Conservation (phyloP, 2,113 vertebrate genomes). For the Clarias gariepinus region DNA sequence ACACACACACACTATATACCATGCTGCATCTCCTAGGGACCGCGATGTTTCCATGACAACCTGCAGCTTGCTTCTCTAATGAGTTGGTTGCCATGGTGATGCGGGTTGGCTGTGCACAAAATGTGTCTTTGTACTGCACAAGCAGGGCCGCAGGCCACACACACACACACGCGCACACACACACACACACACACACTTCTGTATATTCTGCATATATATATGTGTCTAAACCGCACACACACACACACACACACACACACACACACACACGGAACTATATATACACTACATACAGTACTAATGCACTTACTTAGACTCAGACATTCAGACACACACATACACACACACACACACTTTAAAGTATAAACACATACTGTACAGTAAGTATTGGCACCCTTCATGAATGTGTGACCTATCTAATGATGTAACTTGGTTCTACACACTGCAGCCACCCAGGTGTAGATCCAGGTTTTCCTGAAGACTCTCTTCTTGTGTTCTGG, state of each 20-base stretch:
- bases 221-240: too few relatives aligned
- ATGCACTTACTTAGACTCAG: not conserved
- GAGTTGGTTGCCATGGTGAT: constrained; percentile 73
- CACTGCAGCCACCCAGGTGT: too few relatives aligned
- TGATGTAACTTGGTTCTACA: too few relatives aligned
- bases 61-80: constrained; percentile 78
- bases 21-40: constrained; percentile 71
- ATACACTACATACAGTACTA: not conserved
- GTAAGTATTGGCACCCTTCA: not conserved
- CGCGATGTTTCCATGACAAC: constrained; percentile 76
- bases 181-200: constrained; percentile 15
- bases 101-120: constrained; percentile 69
- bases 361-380: not conserved
- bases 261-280: not conserved
- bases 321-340: not conserved
- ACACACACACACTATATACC: constrained; percentile 43
- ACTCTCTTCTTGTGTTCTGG: not conserved
- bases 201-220: not conserved
- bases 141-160: not conserved
- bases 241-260: not conserved
- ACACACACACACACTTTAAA: constrained; percentile 9
- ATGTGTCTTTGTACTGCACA: constrained; percentile 58
- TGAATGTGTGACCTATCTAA: not conserved
- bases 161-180: constrained; percentile 6
- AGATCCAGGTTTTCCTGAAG: not conserved